Evolutionary conservation across 2,113 vertebrate species (phyloP), one percentile per base, ranked within the genome.

Genomic region (Parotia lawesii): DNA sequence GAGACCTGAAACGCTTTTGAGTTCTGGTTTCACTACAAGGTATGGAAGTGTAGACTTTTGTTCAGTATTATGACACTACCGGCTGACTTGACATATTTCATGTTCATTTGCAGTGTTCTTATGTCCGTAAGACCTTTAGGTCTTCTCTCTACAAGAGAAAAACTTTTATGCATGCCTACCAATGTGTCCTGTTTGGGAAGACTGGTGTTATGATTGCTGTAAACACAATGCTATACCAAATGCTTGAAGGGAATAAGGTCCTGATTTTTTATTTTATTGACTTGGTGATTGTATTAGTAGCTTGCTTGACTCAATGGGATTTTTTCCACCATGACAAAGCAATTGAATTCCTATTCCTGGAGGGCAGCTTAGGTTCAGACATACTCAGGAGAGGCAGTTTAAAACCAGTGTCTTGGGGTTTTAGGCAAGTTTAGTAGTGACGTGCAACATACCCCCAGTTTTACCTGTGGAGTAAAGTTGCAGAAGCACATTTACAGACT

Each of bases 141-240:
- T 98, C 98, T 98, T 97, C 93, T 98, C 98, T 99, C 98, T 99
- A 96, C 97, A 98, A 99, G 98, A 98, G 98, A 97, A 98, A 98
- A 98, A 96, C 95, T 96, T 90, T 96, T 77, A 95, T 96, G 98
- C 97, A 97, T 97, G 98, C 97, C 96, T 98, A 92, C 97, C 97
- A 81, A 69, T 94, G 71, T 72, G 94, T 95, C 93, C 95, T 92
- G 94, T 93, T 97, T 79, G 76, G 92, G 93, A 92, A 86, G 94
- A 91, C 95, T 90, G 90, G 92, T 77, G 77, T 96, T 94, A 92
- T 9, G 23, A 94, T 97, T 78, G 88, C 92, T 87, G 88, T 91
- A 79, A 87, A 86, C 92, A 86, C 77, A 51, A 93, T 50, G 86
- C 91, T 96, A 42, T 97, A 97, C 96, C 98, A 97, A 96, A 95